Evolutionary conservation across 2,113 vertebrate species (phyloP).

Genomic region (Oreamnos americanus): DNA sequence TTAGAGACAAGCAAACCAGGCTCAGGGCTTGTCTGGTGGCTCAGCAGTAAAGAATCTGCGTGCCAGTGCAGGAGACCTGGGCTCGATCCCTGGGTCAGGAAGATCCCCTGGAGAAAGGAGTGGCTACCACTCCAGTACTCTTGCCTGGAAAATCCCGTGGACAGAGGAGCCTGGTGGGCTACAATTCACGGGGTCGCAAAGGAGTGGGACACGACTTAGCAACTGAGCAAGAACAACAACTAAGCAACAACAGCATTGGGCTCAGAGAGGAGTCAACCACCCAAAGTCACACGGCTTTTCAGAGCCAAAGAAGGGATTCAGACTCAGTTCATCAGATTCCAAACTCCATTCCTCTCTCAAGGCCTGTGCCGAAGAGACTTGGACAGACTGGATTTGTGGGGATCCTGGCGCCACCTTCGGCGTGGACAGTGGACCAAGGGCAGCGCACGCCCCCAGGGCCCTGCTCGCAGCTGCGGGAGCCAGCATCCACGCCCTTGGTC

Average conservation of each 20-base stretch:
- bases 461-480: rapidly evolving
- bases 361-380: background rate
- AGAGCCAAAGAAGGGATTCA: background rate
- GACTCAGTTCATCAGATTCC: background rate
- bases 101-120: background rate
- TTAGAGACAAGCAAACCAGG: background rate
- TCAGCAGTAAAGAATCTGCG: background rate
- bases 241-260: background rate
- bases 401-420: background rate
- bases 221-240: background rate
- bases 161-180: background rate
- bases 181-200: background rate
- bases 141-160: background rate
- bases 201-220: background rate
- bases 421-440: rapidly evolving
- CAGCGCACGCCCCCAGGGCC: rapidly evolving
- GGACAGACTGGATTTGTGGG: background rate
- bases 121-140: background rate
- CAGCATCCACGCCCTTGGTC: background rate
- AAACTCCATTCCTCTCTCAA: background rate
- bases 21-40: background rate
- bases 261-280: background rate
- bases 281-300: background rate
- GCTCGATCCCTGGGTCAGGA: background rate
- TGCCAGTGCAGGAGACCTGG: background rate